Conservation (phyloP, 2,888 invertebrate genomes). For the Lepetodrilus schrolli region DNA sequence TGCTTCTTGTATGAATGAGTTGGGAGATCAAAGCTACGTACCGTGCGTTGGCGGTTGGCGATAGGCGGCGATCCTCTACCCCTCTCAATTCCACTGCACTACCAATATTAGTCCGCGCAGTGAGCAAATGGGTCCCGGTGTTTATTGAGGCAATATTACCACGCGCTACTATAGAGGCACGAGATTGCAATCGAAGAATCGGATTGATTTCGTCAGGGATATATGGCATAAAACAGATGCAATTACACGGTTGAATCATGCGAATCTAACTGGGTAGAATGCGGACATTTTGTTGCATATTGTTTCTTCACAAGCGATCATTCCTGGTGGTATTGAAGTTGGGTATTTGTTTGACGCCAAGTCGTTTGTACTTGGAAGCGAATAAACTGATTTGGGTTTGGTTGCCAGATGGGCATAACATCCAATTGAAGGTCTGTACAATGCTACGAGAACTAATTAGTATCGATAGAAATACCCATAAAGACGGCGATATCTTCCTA, state of each 20-base stretch:
- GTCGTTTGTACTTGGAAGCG: not conserved
- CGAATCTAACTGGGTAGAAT: not conserved
- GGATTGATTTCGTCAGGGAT: slow-evolving; percentile 17
- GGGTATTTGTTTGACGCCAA: not conserved
- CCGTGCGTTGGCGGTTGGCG: not conserved
- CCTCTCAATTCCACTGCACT: not conserved
- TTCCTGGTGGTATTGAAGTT: not conserved
- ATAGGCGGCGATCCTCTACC: not conserved
- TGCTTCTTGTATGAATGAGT: not conserved
- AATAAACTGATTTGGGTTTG: not conserved
- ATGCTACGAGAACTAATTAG: not conserved
- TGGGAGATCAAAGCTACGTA: not conserved
- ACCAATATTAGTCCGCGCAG: not conserved
- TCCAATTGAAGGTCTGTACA: not conserved
- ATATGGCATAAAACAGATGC: slow-evolving; percentile 11
- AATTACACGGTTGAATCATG: slow-evolving; percentile 13
- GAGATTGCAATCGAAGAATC: slow-evolving; percentile 16
- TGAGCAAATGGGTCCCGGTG: not conserved
- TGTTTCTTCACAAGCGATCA: not conserved
- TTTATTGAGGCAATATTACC: slow-evolving; percentile 23
- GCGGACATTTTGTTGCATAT: not conserved
- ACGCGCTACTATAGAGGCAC: not conserved
- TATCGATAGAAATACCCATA: no score
- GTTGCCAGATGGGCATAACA: not conserved
- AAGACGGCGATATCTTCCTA: no score